Conservation (phyloP, 2,797 vertebrate genomes). For the Cygnus olor region DNA sequence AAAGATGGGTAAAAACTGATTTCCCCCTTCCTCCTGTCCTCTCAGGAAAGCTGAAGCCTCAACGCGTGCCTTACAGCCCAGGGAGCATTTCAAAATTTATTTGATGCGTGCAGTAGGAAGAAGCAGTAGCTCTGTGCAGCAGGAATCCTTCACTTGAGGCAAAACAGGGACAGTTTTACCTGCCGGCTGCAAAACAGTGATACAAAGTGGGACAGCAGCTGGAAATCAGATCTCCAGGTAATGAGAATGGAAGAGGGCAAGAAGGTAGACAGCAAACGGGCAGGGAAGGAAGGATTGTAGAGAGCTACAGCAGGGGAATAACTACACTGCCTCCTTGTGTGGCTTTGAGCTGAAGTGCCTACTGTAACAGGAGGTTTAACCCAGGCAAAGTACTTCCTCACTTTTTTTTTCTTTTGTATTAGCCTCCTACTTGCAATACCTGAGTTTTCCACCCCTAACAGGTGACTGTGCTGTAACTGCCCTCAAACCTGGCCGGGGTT, state of each 20-base stretch:
- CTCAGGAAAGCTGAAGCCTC: neutral
- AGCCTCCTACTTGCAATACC: neutral
- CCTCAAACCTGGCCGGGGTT: neutral
- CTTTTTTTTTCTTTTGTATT: neutral
- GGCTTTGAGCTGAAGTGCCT: neutral
- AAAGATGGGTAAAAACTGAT: accelerated
- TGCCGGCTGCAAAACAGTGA: neutral
- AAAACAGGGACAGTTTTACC: neutral
- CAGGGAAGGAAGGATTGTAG: neutral
- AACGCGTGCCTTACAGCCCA: accelerated
- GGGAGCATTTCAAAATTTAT: accelerated
- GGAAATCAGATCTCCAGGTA: neutral
- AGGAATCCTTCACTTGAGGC: accelerated
- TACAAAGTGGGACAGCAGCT: neutral
- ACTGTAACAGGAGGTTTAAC: neutral
- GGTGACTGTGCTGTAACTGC: too few species aligned
- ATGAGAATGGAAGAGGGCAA: neutral
- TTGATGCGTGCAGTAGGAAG: accelerated
- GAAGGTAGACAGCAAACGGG: neutral
- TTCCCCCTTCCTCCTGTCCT: neutral
- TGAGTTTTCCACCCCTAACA: neutral
- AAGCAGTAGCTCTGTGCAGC: accelerated
- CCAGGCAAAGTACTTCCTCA: neutral
- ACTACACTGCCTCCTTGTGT: accelerated
- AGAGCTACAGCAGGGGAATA: neutral